A percentile compares a stretch with the other conserved stretches of the same genome.
These are phyloP conservation scores for Cyclophora albipunctata DNA, from an alignment of 2,888 invertebrate species.

Conservation along the genomic window DNA sequence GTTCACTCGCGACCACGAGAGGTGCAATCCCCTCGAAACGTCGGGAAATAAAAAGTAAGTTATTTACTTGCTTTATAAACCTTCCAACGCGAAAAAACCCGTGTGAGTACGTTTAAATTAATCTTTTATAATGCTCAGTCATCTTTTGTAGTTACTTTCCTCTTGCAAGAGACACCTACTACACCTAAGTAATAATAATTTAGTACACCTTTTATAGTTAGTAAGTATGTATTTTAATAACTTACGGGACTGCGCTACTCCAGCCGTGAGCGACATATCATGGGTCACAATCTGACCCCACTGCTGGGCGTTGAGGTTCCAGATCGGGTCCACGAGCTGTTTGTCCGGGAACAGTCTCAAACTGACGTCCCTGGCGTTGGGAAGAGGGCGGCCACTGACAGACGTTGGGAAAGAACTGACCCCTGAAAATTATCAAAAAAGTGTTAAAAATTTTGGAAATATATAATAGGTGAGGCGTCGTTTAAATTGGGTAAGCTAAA, in stretches of 20 bases:
- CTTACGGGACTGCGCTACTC: conserved; percentile 85
- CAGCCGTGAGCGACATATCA: conserved; percentile 84
- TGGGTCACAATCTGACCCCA: conserved; percentile 88
- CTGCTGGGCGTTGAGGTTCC: conserved; percentile 85
- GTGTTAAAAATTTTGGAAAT: background rate
- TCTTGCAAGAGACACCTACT: too few species aligned
- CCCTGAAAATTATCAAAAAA: conserved; percentile 54
- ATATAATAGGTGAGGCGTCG: background rate
- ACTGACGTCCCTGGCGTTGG: conserved; percentile 82
- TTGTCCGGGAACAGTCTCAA: conserved; percentile 81
- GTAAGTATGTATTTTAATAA: conserved; percentile 18
- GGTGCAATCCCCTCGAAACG: too few species aligned
- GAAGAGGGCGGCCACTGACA: conserved; percentile 79
- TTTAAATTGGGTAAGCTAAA: background rate
- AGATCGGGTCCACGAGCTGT: conserved; percentile 81
- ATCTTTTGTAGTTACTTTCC: too few species aligned
- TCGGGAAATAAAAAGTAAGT: too few species aligned
- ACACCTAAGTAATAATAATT: too few species aligned
- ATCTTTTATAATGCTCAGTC: too few species aligned
- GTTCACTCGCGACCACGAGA: too few species aligned
- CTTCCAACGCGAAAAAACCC: too few species aligned
- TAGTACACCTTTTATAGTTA: too few species aligned
- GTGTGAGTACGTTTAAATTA: too few species aligned
- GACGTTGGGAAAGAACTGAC: conserved; percentile 79
- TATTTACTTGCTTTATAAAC: too few species aligned